Evolutionary conservation across 2,888 invertebrate species (phyloP).

Genomic region (Epistrophella euchroma): DNA sequence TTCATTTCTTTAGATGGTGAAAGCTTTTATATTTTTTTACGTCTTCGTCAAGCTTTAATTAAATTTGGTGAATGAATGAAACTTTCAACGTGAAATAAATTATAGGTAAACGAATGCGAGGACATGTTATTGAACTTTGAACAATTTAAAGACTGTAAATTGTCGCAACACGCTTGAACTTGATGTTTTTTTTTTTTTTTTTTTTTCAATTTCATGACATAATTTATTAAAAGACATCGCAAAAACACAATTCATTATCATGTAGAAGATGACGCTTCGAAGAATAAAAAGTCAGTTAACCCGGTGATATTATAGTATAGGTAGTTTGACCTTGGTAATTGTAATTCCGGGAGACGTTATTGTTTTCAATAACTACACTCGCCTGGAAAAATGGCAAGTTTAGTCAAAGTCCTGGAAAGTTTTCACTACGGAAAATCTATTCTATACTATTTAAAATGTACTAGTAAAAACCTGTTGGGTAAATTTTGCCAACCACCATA

Average conservation of each 20-base stretch:
- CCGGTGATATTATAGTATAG: too few relatives aligned
- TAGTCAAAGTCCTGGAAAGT: too few relatives aligned
- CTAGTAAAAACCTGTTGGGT: too few relatives aligned
- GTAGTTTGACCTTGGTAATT: too few relatives aligned
- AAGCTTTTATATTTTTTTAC: slow-evolving; percentile 6
- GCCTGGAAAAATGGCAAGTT: too few relatives aligned
- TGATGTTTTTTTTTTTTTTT: not conserved
- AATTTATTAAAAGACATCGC: not conserved
- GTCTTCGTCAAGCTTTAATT: slow-evolving; percentile 4
- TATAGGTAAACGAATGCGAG: not conserved
- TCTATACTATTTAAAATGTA: too few relatives aligned
- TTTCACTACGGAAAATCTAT: too few relatives aligned
- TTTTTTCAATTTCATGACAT: not conserved
- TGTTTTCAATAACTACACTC: too few relatives aligned
- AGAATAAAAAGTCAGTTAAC: not conserved
- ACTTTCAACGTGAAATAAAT: slow-evolving; percentile 24
- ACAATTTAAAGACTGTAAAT: not conserved
- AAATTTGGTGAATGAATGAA: slow-evolving; percentile 62
- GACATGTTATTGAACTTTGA: slow-evolving; percentile 38
- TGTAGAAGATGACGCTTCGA: not conserved
- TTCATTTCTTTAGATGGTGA: not conserved
- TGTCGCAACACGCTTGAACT: not conserved
- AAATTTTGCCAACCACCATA: too few relatives aligned
- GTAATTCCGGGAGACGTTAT: too few relatives aligned
- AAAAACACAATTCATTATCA: not conserved